Evolutionary conservation across 2,888 invertebrate species (phyloP).

Genomic region (Acholoe squamosa): DNA sequence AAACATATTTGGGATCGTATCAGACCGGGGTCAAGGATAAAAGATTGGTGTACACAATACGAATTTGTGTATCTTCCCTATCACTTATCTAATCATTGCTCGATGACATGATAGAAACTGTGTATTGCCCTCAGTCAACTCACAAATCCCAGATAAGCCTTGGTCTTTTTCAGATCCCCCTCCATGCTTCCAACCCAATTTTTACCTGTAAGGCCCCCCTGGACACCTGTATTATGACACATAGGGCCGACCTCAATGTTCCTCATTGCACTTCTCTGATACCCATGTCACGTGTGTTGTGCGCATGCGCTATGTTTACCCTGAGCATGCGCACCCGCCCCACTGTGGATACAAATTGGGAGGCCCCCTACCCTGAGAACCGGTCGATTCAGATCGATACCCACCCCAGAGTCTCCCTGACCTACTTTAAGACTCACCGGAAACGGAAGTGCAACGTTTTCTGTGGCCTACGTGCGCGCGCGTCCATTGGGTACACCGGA

Average conservation of each 20-base stretch:
- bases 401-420: conserved; percentile 12
- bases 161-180: neutral
- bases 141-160: too few relatives aligned
- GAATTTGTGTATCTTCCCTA: too few relatives aligned
- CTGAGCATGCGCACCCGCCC: neutral
- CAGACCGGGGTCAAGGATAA: too few relatives aligned
- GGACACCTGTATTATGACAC: neutral
- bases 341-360: neutral
- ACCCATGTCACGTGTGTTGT: neutral
- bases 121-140: too few relatives aligned
- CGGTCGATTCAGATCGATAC: neutral
- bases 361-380: neutral
- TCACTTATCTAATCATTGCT: too few relatives aligned
- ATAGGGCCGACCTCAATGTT: neutral
- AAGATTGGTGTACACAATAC: too few relatives aligned
- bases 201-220: neutral
- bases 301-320: conserved; percentile 28
- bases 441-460: conserved; percentile 7
- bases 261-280: neutral
- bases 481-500: neutral
- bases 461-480: neutral
- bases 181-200: neutral
- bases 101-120: too few relatives aligned
- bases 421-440: conserved; percentile 6
- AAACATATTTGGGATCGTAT: too few relatives aligned